Base-by-base conservation (phyloP, 2,797 vertebrate genomes). In the Lagocephalus sceleratus region DNA sequence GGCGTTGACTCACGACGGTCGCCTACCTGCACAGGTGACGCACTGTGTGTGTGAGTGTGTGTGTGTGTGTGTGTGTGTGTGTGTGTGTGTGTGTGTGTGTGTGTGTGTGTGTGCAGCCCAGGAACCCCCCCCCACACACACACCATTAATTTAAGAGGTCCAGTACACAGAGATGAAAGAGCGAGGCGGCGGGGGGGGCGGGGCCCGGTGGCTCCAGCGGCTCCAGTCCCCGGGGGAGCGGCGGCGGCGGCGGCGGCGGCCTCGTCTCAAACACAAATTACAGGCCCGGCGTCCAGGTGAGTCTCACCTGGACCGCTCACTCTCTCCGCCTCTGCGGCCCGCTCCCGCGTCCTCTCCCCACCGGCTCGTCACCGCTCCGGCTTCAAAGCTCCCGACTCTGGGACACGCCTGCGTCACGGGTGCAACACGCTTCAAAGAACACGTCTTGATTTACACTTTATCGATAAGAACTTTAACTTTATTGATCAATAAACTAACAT, bases 201-300 rank as follows among this genome's bases (percentile, higher is more conserved):
- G 63, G 67, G 66, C 11, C 57, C 2, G 9, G 2, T 67, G 82
- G 75, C 82, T 69, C 82, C 76, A 0, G 64, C 3, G 55, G 76
- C 84, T 79, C 82, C 73, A 6, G 70, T 70, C 69, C 65, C 55
- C 40, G 54, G 61, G 76, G 75, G 76, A 71, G 73, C n/a, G 73
- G 68, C 44, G 50, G 68, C 40, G 19, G 32, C 32, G 32, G 32
- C 25, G 44, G 5, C 25, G 48, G 21, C 63, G 63, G 41, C 42
- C 60, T 65, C 63, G 76, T 71, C 23, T 43, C 75, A 45, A 48
- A 41, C 39, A n/a, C 35, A 83, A 85, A 89, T 87, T 84, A 88
- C 66, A 88, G 82, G 60, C 71, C 63, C 21, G 46, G 56, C 19
- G 64, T 22, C 10, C 69, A 76, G 75, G 74, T 86, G 87, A 87